Evolutionary conservation across 2,888 invertebrate species (phyloP), one percentile per base, ranked within the genome.

Genomic region (Pseudanteris insignis): DNA sequence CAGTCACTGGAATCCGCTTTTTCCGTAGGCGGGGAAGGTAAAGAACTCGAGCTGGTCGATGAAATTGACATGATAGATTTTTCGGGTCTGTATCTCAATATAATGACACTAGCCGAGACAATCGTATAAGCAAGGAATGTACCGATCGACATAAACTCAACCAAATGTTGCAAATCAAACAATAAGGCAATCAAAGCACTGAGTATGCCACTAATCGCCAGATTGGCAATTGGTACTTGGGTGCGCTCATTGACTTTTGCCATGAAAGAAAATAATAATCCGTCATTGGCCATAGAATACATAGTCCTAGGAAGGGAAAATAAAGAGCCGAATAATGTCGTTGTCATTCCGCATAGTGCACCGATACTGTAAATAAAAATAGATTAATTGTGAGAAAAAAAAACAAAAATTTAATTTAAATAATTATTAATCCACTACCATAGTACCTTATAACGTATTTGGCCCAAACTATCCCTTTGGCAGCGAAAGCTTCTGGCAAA

Each of bases 81-180:
- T 41, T 67, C 68, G 0, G 90, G 90, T 2, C 89, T 84, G 73
- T 94, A 94, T 34, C 94, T 85, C 44, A 95, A 81, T 37, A 95
- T 89, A 46, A 96, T 92, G 3, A 95, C 92, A 60, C 91, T 90
- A 8, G 92, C 92, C 64, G 94, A 92, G 2, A 96, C 95, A 63
- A 95, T 93, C 1, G 94, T 94, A 76, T 95, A 95, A 0, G 94
- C 93, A 68, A 93, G 79, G 40, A 94, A 82, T 0, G 92, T 93
- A 0, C 92, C 92, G 71, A 96, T 95, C 1, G 94, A 94, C 92
- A 96, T 94, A 75, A 96, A 94, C 75, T 96, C 94, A 0, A 96
- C 94, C 29, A 96, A 82, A 67, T 93, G 93, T 68, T 92, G 89
- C 67, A 96, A 84, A 80, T 96, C 94, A 72, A 95, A 92, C 25